Evolutionary conservation across 2,113 vertebrate species (phyloP).

Genomic region (Pontoporia blainvillei): DNA sequence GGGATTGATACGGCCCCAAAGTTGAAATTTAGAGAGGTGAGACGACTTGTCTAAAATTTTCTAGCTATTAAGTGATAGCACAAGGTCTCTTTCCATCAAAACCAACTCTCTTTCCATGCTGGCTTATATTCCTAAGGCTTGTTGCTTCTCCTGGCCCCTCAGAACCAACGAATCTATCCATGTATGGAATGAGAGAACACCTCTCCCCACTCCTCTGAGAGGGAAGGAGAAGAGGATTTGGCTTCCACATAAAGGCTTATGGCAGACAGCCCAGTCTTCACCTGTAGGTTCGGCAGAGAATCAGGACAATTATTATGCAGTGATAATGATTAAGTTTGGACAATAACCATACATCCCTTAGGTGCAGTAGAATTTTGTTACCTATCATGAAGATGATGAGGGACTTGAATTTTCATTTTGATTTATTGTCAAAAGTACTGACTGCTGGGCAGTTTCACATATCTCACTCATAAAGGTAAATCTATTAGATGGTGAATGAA

Average conservation of each 20-base stretch:
- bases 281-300: neutral
- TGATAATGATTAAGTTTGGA: neutral
- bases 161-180: neutral
- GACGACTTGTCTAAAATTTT: neutral
- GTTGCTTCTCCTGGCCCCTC: neutral
- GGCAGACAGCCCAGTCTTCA: neutral
- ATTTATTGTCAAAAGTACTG: neutral
- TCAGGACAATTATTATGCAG: neutral
- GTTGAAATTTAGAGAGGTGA: neutral
- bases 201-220: neutral
- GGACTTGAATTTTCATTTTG: neutral
- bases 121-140: neutral
- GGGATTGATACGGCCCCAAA: neutral
- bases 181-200: neutral
- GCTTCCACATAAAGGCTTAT: neutral
- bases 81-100: neutral
- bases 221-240: neutral
- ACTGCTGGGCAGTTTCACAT: neutral
- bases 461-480: slow-evolving; percentile 24
- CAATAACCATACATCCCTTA: neutral
- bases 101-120: neutral
- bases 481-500: neutral
- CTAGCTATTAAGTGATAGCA: neutral
- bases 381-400: neutral
- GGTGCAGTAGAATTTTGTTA: neutral